phyloP scores from a whole-genome alignment of 2,113 vertebrate genomes.

The Elaphurus davidianus region DNA sequence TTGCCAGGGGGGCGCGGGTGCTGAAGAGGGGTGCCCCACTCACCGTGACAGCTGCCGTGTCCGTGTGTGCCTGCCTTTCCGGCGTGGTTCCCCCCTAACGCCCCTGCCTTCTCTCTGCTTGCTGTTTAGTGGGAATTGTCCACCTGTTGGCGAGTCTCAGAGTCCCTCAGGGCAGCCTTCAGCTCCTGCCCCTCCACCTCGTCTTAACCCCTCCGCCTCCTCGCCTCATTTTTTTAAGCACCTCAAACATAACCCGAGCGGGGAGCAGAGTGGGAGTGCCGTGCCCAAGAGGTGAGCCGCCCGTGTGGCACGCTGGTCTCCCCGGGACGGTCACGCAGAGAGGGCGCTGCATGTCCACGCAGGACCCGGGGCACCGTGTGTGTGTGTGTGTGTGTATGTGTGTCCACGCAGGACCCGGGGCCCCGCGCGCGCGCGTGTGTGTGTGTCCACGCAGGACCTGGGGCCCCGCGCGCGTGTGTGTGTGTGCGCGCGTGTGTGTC shows the following conservation, averaged over 20 bases:
- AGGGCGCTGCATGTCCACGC: neutral
- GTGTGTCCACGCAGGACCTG: no score
- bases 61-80: neutral
- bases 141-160: neutral
- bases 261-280: conserved; percentile 82
- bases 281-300: conserved; percentile 88
- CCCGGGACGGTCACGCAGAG: neutral
- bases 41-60: neutral
- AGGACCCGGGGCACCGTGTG: neutral
- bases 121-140: conserved; percentile 51
- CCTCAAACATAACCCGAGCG: conserved; percentile 82
- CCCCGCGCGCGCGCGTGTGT: no score
- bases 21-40: no score
- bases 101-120: conserved; percentile 46
- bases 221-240: conserved; percentile 86
- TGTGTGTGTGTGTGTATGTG: no score
- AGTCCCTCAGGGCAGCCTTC: conserved; percentile 72
- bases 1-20: neutral
- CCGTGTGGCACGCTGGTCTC: neutral
- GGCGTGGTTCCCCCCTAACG: neutral
- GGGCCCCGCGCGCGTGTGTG: no score
- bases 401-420: no score
- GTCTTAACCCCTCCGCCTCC: conserved; percentile 82
- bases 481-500: neutral
- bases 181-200: conserved; percentile 73